Base-by-base conservation (phyloP, 2,113 vertebrate species). In the Melanerpes formicivorus region DNA sequence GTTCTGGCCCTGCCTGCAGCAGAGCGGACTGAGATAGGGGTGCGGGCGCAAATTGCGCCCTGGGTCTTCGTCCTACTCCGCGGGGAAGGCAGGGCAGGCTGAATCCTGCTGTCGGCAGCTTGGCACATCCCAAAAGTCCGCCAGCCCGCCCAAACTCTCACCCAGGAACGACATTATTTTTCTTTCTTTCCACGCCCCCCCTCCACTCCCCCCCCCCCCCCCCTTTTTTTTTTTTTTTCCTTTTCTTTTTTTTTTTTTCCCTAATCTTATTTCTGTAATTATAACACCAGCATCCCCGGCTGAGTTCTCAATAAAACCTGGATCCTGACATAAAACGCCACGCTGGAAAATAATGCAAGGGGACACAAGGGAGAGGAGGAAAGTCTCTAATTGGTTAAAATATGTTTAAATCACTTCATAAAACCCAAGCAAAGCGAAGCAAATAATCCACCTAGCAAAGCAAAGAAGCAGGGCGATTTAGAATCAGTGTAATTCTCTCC, bases 161-260 rank as follows among this genome's bases (percentile, higher is more conserved):
- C 6, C 7, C 52, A 37, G 59, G 18, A 85, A 83, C 2, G 14
- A 88, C 11, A 25, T 2, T 58, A 9, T 32, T 87, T 87, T 62
- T 34, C 10, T 55, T 40, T 5, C 1, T 0, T 0, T 0, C 4
- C 2, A 0, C 55, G 15, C 27, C 0, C 4, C 1, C 0, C 6
- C 1, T 3, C 3, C 2, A 1, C 1, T 4, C 21, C 5, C 2
- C 1, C 0, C 0, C 0, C 1, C 0, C 0, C 0, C 1, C 3
- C 4, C 2, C 1, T 0, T 3, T 4, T 5, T 9, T 6, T 23
- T 8, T 7, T 13, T 26, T 44, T 0, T 0, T 11, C 11, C 11
- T 40, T 40, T 40, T 40, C 11, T 40, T 40, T 40, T 40, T 40
- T 40, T 40, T 40, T 40, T 40, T 40, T 40, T 40, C 9, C 21